Evolutionary conservation across 2,888 invertebrate genomes (phyloP).

Genomic region (Conchocele bisecta): DNA sequence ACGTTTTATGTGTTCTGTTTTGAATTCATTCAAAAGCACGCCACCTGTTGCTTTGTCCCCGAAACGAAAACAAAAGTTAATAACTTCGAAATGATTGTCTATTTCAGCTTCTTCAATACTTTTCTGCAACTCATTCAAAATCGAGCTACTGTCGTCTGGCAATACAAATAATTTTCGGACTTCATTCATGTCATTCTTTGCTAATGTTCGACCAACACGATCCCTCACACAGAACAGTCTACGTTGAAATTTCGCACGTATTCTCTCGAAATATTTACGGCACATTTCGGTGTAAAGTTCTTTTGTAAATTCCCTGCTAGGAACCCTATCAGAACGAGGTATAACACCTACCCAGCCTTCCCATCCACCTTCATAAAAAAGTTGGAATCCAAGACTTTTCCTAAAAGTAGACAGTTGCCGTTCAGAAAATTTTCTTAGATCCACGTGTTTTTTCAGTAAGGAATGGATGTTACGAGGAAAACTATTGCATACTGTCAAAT

Average conservation of each 20-base stretch:
- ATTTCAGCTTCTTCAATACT: constrained; percentile 4
- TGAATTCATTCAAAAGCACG: constrained; percentile 14
- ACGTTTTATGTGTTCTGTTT: background rate
- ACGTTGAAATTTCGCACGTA: constrained; percentile 11
- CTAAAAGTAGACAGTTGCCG: constrained; percentile 22
- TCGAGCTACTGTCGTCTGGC: constrained; percentile 34
- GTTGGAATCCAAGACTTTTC: constrained; percentile 26
- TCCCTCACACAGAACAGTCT: background rate
- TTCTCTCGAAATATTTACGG: background rate
- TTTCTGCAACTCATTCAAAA: constrained; percentile 22
- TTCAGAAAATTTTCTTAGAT: constrained; percentile 19
- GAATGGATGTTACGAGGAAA: constrained; percentile 7
- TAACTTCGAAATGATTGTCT: constrained; percentile 2
- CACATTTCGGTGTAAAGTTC: background rate
- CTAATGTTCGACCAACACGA: constrained; percentile 19
- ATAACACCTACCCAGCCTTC: constrained; percentile 35
- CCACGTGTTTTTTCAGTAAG: constrained; percentile 38
- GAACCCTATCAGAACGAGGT: background rate
- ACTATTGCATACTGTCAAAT: constrained; percentile 9
- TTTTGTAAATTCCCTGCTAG: background rate
- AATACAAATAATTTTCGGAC: constrained; percentile 33
- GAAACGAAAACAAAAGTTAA: constrained; percentile 47
- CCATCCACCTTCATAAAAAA: constrained; percentile 40
- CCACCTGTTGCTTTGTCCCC: constrained; percentile 35
- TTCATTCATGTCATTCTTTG: constrained; percentile 37